A percentile compares a stretch with the other conserved stretches of the same genome.
Conservation (phyloP, 2,113 vertebrate species). For the Oenanthe oenanthe region DNA sequence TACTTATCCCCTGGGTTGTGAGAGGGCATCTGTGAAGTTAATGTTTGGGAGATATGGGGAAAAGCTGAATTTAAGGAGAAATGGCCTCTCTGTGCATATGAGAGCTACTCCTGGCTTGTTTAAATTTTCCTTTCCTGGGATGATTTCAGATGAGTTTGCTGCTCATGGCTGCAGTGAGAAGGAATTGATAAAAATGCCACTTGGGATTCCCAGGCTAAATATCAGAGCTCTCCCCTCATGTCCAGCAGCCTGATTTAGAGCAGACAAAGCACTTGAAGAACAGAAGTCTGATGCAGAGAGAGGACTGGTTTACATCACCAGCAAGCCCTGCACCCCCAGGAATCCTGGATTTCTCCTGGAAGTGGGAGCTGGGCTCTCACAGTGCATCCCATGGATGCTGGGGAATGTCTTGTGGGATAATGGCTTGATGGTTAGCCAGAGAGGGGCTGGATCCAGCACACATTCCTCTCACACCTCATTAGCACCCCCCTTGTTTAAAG, state of each 20-base stretch:
- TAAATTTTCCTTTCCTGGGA: background rate
- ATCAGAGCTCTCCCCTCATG: background rate
- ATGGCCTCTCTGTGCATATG: background rate
- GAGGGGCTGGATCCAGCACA: background rate
- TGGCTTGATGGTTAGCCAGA: background rate
- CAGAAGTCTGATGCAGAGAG: background rate
- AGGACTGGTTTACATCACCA: background rate
- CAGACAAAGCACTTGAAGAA: background rate
- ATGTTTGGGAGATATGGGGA: rapidly evolving
- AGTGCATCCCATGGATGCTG: background rate
- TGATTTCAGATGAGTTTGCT: background rate
- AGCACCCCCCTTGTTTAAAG: background rate
- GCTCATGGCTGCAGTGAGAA: background rate
- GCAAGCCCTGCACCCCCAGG: background rate
- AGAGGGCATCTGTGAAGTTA: background rate
- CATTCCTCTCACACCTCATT: slow-evolving; percentile 51
- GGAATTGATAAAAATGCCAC: background rate
- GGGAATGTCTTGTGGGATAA: slow-evolving; percentile 4
- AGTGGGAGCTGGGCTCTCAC: background rate
- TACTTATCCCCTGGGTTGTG: background rate
- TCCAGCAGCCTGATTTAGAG: background rate
- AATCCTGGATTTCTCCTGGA: background rate
- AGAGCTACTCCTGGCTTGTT: background rate
- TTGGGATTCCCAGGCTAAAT: background rate
- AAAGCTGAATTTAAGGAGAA: background rate